Base-by-base conservation (phyloP, 2,888 invertebrate species). In the Epirrhoe alternata region DNA sequence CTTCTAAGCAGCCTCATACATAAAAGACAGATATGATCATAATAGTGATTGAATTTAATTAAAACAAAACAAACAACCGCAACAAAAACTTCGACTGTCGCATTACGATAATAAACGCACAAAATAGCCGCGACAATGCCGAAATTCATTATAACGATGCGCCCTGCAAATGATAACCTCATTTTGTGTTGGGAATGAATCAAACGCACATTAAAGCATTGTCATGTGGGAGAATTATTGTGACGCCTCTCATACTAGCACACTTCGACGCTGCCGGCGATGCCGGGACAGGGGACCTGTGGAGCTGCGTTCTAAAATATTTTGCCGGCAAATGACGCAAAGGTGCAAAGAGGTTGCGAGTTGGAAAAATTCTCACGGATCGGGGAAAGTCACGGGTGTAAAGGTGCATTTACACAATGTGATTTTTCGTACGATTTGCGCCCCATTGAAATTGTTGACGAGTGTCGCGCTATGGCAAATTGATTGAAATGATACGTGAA, bases 131-230 rank as follows among this genome's bases (percentile, higher is more conserved):
- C 76, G 70, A 69, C 86, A 88, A 88, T 86, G 85, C 83, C 86
- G 80, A 85, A 87, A 90, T 88, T 89, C 89, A 90, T 89, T 87
- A 87, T 80, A 83, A 85, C 86, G 81, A 72, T 72, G 74, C 77
- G 78, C 79, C 82, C 88, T 91, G 91, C 86, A 82, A 86, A 90
- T 92, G 92, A 92, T 92, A 92, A 91, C 90, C 91, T 92, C 90
- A 92, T 92, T 89, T 90, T 86, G 85, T 84, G 84, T 84, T 68
- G 82, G 82, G 87, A 88, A 92, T 92, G 92, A 92, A 92, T 93
- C 92, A 93, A 92, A 90, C 88, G 86, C 86, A 88, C 86, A 90
- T 90, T 90, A 90, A 87, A 92, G 89, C 92, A 91, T 92, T 92
- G 92, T 92, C 92, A 90, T 85, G 84, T 85, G 80, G 85, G 90